A percentile compares a stretch with the other conserved stretches of the same genome.
phyloP scores from a whole-genome alignment of 2,888 invertebrate genomes.

The Coelinius sp. region DNA sequence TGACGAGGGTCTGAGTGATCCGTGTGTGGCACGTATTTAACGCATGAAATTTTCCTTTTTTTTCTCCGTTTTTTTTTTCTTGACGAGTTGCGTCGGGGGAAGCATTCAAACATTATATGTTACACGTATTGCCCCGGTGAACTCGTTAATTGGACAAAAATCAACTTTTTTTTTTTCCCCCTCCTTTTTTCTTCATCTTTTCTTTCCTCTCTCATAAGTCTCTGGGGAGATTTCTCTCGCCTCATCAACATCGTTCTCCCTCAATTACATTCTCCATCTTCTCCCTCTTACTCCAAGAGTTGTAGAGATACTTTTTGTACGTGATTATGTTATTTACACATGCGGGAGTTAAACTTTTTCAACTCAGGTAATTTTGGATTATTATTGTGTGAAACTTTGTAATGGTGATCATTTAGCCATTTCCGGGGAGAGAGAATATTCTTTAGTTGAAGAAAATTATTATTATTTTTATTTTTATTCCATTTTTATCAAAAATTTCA shows the following conservation, averaged over 20 bases:
- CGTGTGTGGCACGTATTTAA: slow-evolving; percentile 41
- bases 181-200: background rate
- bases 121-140: slow-evolving; percentile 22
- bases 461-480: background rate
- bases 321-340: slow-evolving; percentile 1
- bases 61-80: background rate
- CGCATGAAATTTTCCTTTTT: slow-evolving; percentile 27
- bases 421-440: background rate
- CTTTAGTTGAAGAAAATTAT: background rate
- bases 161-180: slow-evolving; percentile 13
- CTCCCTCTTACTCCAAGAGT: background rate
- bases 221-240: slow-evolving; percentile 11
- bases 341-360: background rate
- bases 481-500: too few species aligned
- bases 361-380: background rate
- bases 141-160: slow-evolving; percentile 15
- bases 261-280: slow-evolving; percentile 25
- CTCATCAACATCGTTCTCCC: slow-evolving; percentile 18
- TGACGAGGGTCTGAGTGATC: slow-evolving; percentile 14
- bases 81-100: slow-evolving; percentile 10
- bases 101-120: slow-evolving; percentile 4
- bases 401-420: background rate
- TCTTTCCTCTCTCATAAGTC: slow-evolving; percentile 14
- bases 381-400: background rate
- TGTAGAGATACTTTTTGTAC: background rate